These are phyloP conservation scores for Parapristionchus giblindavisi DNA, from an alignment of 2,888 invertebrate species.

Conservation along the genomic window DNA sequence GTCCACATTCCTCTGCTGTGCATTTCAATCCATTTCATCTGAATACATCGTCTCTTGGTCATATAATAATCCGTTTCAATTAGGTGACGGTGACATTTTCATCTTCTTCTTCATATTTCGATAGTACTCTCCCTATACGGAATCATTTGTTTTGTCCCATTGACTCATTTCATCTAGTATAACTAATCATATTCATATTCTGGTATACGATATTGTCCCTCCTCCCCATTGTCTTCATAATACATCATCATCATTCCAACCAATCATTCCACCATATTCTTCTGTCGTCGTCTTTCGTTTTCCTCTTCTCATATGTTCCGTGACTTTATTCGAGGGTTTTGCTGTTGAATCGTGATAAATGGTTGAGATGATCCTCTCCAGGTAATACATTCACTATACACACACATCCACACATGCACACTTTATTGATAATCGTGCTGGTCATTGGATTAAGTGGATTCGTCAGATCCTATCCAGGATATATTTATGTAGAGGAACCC, in stretches of 20 bases:
- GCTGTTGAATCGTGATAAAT: too few relatives aligned
- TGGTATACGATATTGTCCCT: background rate
- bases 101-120: too few relatives aligned
- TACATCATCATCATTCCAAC: background rate
- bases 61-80: too few relatives aligned
- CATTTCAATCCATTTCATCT: too few relatives aligned
- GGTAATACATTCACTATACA: background rate
- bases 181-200: background rate
- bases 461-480: slow-evolving; percentile 4
- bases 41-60: too few relatives aligned
- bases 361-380: slow-evolving; percentile 9
- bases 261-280: slow-evolving; percentile 5
- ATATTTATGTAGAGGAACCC: slow-evolving; percentile 21
- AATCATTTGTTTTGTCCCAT: too few relatives aligned
- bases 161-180: slow-evolving; percentile 42
- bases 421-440: background rate
- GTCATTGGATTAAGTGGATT: background rate
- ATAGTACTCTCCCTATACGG: too few relatives aligned
- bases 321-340: background rate
- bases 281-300: background rate
- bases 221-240: background rate
- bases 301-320: background rate
- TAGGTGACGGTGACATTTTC: too few relatives aligned
- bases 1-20: too few relatives aligned
- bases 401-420: background rate